Percentiles rank a stretch among this genome's conserved stretches.
phyloP scores from a whole-genome alignment of 2,113 vertebrate species.

The Hippocampus comes region DNA sequence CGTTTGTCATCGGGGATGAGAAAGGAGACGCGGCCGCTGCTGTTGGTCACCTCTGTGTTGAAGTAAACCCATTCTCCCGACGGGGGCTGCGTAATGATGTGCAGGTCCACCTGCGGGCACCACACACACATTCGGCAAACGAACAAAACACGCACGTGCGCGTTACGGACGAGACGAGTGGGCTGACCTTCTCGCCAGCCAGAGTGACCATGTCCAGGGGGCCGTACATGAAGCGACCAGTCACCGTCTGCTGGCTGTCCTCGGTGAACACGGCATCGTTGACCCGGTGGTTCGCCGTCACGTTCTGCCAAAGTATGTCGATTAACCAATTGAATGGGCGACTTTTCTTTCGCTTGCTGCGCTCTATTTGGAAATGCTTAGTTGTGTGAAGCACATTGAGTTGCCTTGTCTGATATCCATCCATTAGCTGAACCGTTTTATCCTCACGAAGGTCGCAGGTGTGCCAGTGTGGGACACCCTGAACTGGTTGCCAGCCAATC shows the following conservation, averaged over 20 bases:
- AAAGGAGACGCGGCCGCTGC: constrained; percentile 87
- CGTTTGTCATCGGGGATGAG: constrained; percentile 80
- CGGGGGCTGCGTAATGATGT: constrained; percentile 88
- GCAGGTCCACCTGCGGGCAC: constrained; percentile 83
- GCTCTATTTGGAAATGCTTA: too few relatives aligned
- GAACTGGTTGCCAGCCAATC: too few relatives aligned
- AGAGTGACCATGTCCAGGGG: constrained; percentile 97
- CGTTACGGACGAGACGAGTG: not conserved
- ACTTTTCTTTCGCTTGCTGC: too few relatives aligned
- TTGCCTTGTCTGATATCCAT: too few relatives aligned
- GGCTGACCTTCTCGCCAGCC: constrained; percentile 89
- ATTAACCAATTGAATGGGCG: too few relatives aligned
- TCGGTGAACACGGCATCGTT: constrained; percentile 89
- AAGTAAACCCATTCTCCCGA: constrained; percentile 91
- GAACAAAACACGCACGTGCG: not conserved
- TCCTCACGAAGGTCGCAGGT: too few relatives aligned
- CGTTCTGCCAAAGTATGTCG: constrained; percentile 75
- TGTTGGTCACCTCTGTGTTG: constrained; percentile 91
- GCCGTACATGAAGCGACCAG: constrained; percentile 95
- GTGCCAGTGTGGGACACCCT: too few relatives aligned
- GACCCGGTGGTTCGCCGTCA: constrained; percentile 94
- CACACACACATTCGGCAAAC: not conserved
- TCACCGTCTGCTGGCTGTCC: constrained; percentile 83
- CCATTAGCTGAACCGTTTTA: too few relatives aligned
- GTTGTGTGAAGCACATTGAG: too few relatives aligned